phyloP scores from a whole-genome alignment of 2,113 vertebrate genomes.

The Cettia cetti region DNA sequence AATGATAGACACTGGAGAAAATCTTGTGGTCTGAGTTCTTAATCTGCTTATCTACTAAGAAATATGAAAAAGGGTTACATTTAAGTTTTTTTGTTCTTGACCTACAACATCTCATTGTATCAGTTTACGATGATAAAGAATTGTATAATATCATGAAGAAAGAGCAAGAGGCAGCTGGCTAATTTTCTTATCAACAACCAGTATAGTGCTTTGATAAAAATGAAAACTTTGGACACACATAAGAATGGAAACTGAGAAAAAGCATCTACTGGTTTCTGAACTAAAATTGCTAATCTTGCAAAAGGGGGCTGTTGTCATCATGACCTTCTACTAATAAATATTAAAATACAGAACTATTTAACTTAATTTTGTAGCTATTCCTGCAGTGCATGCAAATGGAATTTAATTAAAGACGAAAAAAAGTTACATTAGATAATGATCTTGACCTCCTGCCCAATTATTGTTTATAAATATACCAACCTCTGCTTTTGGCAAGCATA shows the following conservation, averaged over 20 bases:
- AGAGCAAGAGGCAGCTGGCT: background rate
- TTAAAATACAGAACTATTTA: constrained; percentile 55
- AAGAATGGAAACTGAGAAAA: background rate
- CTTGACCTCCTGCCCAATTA: constrained; percentile 61
- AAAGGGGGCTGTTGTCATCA: constrained; percentile 31
- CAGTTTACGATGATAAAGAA: background rate
- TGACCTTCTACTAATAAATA: constrained; percentile 56
- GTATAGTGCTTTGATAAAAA: background rate
- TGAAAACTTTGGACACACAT: background rate
- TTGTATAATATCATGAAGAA: background rate
- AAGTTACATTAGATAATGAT: constrained; percentile 57
- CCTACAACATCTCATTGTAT: background rate
- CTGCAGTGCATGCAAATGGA: constrained; percentile 51
- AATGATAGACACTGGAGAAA: background rate
- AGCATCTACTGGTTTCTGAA: background rate
- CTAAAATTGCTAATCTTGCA: constrained; percentile 8
- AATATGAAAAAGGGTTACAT: background rate
- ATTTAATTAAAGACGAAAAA: constrained; percentile 72
- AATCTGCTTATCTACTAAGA: background rate
- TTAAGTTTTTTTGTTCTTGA: background rate
- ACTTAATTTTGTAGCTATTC: constrained; percentile 59
- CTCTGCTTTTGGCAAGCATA: constrained; percentile 42
- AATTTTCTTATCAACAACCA: constrained; percentile 3
- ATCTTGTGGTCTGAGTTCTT: background rate
- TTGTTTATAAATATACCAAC: constrained; percentile 49